Conservation (phyloP, 2,113 vertebrate genomes). For the Thunnus thynnus region DNA sequence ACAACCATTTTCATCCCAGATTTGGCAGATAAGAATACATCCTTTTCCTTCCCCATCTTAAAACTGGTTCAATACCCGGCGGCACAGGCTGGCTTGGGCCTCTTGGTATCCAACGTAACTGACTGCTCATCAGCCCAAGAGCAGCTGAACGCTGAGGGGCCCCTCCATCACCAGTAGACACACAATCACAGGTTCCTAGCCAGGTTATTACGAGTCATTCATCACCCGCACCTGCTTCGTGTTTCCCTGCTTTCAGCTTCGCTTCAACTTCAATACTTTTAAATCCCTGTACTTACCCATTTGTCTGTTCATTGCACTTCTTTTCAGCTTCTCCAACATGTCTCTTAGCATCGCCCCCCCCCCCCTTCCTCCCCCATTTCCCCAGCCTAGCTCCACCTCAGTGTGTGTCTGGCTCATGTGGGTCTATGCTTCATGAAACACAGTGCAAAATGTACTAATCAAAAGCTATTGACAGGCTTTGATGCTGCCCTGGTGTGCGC, state of each 20-base stretch:
- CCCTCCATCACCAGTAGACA: slow-evolving; percentile 71
- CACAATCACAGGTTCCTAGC: slow-evolving; percentile 65
- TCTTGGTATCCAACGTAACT: slow-evolving; percentile 35
- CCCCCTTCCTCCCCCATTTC: not conserved
- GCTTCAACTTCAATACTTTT: slow-evolving; percentile 47
- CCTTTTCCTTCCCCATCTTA: slow-evolving; percentile 31
- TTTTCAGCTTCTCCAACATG: slow-evolving; percentile 46
- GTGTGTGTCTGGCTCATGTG: slow-evolving; percentile 26
- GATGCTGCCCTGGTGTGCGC: slow-evolving; percentile 11
- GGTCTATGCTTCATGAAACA: slow-evolving; percentile 5
- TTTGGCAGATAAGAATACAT: slow-evolving; percentile 47
- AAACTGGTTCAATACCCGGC: slow-evolving; percentile 22
- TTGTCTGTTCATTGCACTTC: slow-evolving; percentile 54
- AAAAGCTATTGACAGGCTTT: slow-evolving; percentile 48
- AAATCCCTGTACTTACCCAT: slow-evolving; percentile 52
- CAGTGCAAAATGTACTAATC: slow-evolving; percentile 47
- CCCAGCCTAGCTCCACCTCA: not conserved
- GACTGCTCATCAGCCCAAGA: slow-evolving; percentile 58
- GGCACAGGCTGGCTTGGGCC: slow-evolving; percentile 27
- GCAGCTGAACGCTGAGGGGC: slow-evolving; percentile 59
- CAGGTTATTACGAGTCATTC: slow-evolving; percentile 80
- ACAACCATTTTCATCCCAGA: slow-evolving; percentile 32
- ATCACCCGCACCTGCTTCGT: slow-evolving; percentile 67
- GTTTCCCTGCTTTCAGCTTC: slow-evolving; percentile 49
- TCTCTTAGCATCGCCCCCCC: not conserved